Evolutionary conservation across 2,888 invertebrate species (phyloP), one percentile per base, ranked within the genome.

Genomic region (Heteromyza rotundicornis): DNA sequence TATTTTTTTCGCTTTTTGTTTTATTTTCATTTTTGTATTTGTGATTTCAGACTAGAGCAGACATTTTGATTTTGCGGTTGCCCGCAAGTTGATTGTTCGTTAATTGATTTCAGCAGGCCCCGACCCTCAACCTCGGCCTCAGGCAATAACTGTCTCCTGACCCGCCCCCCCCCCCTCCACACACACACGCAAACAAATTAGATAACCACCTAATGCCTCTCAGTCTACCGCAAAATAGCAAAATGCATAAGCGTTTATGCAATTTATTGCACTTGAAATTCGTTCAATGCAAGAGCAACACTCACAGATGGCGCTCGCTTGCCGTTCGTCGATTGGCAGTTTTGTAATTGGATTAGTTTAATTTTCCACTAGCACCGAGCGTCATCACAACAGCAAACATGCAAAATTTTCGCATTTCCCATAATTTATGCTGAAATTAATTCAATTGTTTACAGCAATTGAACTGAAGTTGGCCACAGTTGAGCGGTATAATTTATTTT

Each of bases 71-170:
- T 40, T 68, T 73, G 72, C 68, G 74, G 70, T 67, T 72, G 71
- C 60, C 72, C 68, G n/a, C n/a, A 57, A 68, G 68, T 72, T 70
- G 74, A 74, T 72, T 72, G 74, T 72, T 65, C 69, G 73, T 68
- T 73, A 73, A 73, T 73, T 73, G 69, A 64, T 70, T 70, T 70
- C 64, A 70, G 73, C 68, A 20, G 14, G 52, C 24, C 19, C 52
- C n/a, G 20, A n/a, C n/a, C n/a, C n/a, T n/a, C n/a, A n/a, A n/a
- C n/a, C n/a, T n/a, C n/a, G n/a, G n/a, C n/a, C n/a, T n/a, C n/a
- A n/a, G n/a, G n/a, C n/a, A n/a, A n/a, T n/a, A n/a, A n/a, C n/a
- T n/a, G n/a, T n/a, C n/a, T n/a, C n/a, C n/a, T n/a, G n/a, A n/a
- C n/a, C n/a, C n/a, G n/a, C n/a, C n/a, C n/a, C n/a, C n/a, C n/a